Evolutionary conservation across 2,797 vertebrate genomes (phyloP).

Genomic region (Malurus leucopterus): DNA sequence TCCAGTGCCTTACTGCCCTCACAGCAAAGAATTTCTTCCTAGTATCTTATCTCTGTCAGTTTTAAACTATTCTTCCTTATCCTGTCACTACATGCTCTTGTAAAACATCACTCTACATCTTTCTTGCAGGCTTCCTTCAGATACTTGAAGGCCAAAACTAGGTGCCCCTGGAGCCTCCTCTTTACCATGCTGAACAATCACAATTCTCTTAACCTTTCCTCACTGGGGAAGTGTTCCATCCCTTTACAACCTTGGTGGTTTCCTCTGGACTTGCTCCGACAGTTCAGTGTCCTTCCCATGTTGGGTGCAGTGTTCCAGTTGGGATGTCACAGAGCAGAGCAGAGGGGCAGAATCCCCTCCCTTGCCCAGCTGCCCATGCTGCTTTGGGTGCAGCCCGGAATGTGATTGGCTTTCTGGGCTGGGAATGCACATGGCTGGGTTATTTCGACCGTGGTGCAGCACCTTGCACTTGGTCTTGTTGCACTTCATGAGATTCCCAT

Average conservation of each 20-base stretch:
- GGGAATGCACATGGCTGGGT: rapidly evolving
- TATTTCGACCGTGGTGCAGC: background rate
- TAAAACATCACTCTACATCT: background rate
- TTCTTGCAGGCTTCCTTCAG: background rate
- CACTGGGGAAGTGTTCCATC: background rate
- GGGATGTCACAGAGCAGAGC: background rate
- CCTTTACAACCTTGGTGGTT: background rate
- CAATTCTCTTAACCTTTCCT: too few relatives aligned
- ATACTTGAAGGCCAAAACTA: background rate
- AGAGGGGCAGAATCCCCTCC: background rate
- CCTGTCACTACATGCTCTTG: background rate
- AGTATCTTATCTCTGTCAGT: background rate
- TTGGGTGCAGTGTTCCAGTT: background rate
- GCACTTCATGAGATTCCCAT: background rate
- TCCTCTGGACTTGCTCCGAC: background rate
- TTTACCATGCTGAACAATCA: background rate
- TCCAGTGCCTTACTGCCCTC: background rate
- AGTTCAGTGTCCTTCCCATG: background rate
- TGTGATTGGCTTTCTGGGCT: background rate
- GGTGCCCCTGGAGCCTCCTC: background rate
- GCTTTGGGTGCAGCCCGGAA: background rate
- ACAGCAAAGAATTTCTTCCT: background rate
- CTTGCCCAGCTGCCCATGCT: background rate
- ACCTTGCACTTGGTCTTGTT: background rate
- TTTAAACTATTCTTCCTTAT: background rate